Base-by-base conservation (phyloP, 1,140 invertebrate species). In the Phenacoccus solenopsis region DNA sequence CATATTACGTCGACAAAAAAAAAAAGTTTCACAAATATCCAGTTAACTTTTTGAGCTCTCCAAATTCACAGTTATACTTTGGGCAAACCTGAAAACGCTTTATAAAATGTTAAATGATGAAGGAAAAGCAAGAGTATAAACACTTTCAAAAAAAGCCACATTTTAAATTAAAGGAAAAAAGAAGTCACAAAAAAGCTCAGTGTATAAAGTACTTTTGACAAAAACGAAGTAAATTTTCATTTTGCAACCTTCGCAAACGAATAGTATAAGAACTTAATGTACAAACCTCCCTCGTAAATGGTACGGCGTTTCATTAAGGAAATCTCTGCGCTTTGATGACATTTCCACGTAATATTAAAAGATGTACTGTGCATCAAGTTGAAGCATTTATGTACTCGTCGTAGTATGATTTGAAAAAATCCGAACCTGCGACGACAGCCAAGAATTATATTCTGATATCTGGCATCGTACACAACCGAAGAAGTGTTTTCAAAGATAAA, bases 141-240 rank as follows among this genome's bases (percentile, higher is more conserved):
- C 16, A 49, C 16, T 49, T 49, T 16, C 38, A 49, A 49, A 49
- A n/a, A n/a, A n/a, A n/a, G 38, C 13, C 38, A 49, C 12, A 49
- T n/a, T 49, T 49, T 49, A 49, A 49, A 49, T 49, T n/a, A 49
- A n/a, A n/a, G n/a, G n/a, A n/a, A n/a, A 49, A 32, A 49, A 49
- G 38, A 49, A n/a, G 38, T 49, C 20, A 16, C 13, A 49, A 10
- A 49, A 49, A 49, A 49, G 16, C 38, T 4, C 16, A 9, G n/a
- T n/a, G 16, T 49, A 49, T 16, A 49, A 49, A 49, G 12, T n/a
- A n/a, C 16, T 49, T 32, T 49, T 49, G 20, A n/a, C 2, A 49
- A 49, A 49, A 49, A 49, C 38, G 30, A 5, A 5, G 30, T n/a
- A 49, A 49, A 49, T 49, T 49, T 49, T 49, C 20, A 49, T 49